phyloP scores from a whole-genome alignment of 2,797 vertebrate genomes.

The Catostomus latipinnis region DNA sequence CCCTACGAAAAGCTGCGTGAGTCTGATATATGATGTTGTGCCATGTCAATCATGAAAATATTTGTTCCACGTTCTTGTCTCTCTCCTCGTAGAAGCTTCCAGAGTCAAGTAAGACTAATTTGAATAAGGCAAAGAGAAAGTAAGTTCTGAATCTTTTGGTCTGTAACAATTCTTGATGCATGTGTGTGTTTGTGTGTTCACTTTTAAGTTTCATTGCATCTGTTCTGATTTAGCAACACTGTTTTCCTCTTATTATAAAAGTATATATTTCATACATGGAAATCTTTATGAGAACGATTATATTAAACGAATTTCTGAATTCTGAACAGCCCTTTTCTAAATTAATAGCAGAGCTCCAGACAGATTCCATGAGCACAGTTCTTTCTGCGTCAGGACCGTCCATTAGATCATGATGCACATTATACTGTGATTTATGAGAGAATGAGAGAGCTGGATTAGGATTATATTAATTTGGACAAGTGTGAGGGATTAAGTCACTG shows the following conservation, averaged over 20 bases:
- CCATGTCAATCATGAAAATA: too few relatives aligned
- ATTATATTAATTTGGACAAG: slow-evolving; percentile 54
- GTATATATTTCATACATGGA: background rate
- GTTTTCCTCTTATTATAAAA: too few relatives aligned
- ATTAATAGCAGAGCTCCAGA: slow-evolving; percentile 1
- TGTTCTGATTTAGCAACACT: background rate
- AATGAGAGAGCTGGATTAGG: slow-evolving; percentile 51
- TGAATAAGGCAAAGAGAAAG: slow-evolving; percentile 77
- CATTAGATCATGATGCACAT: slow-evolving; percentile 31
- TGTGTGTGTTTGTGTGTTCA: slow-evolving; percentile 13
- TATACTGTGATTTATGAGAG: slow-evolving; percentile 25
- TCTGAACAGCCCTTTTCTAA: background rate
- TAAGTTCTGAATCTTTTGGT: slow-evolving; percentile 65
- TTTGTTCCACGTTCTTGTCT: slow-evolving; percentile 54
- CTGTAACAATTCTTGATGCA: background rate
- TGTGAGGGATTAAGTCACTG: slow-evolving; percentile 50
- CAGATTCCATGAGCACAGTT: background rate
- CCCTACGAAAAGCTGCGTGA: background rate
- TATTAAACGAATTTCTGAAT: too few relatives aligned
- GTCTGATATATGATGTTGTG: background rate
- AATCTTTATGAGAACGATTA: background rate
- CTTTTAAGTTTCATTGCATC: background rate
- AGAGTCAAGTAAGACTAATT: slow-evolving; percentile 64
- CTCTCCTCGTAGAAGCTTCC: slow-evolving; percentile 71
- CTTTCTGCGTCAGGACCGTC: background rate